These are phyloP conservation scores for Metalampra italica DNA, from an alignment of 2,888 invertebrate species.

Conservation along the genomic window DNA sequence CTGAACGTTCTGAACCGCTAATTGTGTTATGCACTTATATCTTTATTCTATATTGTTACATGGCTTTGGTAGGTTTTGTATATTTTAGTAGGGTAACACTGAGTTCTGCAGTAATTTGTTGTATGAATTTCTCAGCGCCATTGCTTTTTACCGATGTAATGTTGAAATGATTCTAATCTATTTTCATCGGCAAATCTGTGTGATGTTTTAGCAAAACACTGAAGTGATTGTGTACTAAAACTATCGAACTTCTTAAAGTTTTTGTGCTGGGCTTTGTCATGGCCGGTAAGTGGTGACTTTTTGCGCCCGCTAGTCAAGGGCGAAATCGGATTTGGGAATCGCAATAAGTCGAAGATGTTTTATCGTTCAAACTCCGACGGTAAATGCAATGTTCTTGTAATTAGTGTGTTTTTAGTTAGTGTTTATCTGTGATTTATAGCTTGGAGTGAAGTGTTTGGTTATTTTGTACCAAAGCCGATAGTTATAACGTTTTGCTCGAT, in stretches of 20 bases:
- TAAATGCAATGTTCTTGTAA: conserved; percentile 78
- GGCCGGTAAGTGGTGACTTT: conserved; percentile 87
- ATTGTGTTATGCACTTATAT: too few relatives aligned
- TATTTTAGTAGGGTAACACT: conserved; percentile 49
- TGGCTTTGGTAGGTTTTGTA: conserved; percentile 30
- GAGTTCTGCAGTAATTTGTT: conserved; percentile 68
- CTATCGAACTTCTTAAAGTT: conserved; percentile 75
- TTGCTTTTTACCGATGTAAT: conserved; percentile 77
- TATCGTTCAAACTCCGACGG: conserved; percentile 79
- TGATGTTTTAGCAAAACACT: conserved; percentile 76
- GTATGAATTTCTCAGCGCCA: conserved; percentile 74
- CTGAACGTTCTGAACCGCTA: too few relatives aligned
- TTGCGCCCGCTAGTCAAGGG: conserved; percentile 77
- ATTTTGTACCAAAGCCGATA: conserved; percentile 56
- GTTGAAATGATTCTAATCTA: conserved; percentile 80
- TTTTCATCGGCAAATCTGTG: conserved; percentile 78
- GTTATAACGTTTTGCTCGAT: conserved; percentile 60
- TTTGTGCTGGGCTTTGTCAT: conserved; percentile 83
- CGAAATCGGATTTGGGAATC: conserved; percentile 78
- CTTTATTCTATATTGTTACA: too few relatives aligned
- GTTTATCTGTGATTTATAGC: conserved; percentile 65
- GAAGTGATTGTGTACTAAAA: conserved; percentile 74
- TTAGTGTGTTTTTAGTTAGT: conserved; percentile 73
- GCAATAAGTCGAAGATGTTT: conserved; percentile 78
- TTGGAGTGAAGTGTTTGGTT: conserved; percentile 70